Evolutionary conservation across 2,797 vertebrate genomes (phyloP), one percentile per base, ranked within the genome.

Genomic region (Phylloscopus collybita): DNA sequence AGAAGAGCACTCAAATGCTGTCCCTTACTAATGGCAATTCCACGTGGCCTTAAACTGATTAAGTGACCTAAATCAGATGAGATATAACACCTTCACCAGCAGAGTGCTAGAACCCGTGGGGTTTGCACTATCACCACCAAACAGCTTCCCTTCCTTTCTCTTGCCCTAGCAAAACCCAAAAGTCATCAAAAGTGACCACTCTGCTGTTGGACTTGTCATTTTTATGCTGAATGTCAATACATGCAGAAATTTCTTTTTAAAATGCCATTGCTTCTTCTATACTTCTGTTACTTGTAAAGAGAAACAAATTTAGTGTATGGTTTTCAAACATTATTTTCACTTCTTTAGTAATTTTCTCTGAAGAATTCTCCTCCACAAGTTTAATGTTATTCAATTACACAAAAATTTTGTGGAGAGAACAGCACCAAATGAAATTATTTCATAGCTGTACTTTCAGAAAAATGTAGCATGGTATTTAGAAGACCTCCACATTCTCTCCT

Each of bases 1-100:
- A 69, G 60, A 76, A 51, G 10, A 72, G 11, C 61, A 44, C 34
- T 64, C 34, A 18, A 64, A 25, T 45, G 40, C 51, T 92, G 65
- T 21, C 72, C 50, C 45, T 93, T 62, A 44, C 44, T 88, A 90
- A 72, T 14, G 49, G 81, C 44, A 92, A 78, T 64, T 81, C 87
- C 82, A 81, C 5, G 0, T 42, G 34, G 62, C 45, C 49, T 90
- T 88, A 88, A 92, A 91, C 66, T 86, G 79, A 86, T 89, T 65
- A 93, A 88, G 65, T 45, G 47, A 81, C 59, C 72, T 91, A 78
- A 80, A 88, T 73, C 50, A 93, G 65, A 34, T 19, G 53, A 80
- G 83, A 44, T 17, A 3, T 2, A 74, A 69, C 22, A 9, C 62
- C 50, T 79, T 32, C 66, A 29, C 72, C 5, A 6, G 13, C 34